Conservation (phyloP, 1,140 invertebrate genomes). For the Acromyrmex heyeri region DNA sequence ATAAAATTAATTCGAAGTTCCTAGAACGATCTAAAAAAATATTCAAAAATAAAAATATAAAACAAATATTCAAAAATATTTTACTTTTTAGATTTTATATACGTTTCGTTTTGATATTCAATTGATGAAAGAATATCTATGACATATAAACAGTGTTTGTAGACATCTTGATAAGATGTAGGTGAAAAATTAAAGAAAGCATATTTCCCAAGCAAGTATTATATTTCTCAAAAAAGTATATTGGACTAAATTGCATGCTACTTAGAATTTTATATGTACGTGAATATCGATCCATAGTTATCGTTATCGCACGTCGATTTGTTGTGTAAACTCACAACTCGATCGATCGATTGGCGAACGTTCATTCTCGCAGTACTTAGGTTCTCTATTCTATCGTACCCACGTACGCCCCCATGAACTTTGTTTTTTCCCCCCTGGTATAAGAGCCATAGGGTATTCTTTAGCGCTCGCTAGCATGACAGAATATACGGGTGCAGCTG, state of each 20-base stretch:
- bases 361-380: slow-evolving; percentile 18
- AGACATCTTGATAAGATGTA: no score
- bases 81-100: not conserved
- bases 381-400: slow-evolving; percentile 45
- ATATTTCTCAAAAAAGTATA: not conserved
- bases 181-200: no score
- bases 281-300: not conserved
- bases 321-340: not conserved
- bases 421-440: slow-evolving; percentile 51
- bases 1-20: not conserved
- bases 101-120: not conserved
- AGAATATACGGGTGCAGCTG: slow-evolving; percentile 75
- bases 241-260: not conserved
- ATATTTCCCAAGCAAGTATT: no score
- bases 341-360: slow-evolving; percentile 19
- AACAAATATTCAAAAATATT: not conserved
- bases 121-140: no score
- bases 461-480: slow-evolving; percentile 61
- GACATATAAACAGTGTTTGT: no score
- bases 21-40: not conserved
- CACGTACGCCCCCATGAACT: slow-evolving; percentile 73
- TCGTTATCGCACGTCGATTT: slow-evolving; percentile 18
- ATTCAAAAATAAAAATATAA: no score
- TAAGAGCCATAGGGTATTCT: slow-evolving; percentile 70
- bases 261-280: not conserved